Base-by-base conservation (phyloP, 92 coral and sea anemone species). In the Scolanthus callimorphus region DNA sequence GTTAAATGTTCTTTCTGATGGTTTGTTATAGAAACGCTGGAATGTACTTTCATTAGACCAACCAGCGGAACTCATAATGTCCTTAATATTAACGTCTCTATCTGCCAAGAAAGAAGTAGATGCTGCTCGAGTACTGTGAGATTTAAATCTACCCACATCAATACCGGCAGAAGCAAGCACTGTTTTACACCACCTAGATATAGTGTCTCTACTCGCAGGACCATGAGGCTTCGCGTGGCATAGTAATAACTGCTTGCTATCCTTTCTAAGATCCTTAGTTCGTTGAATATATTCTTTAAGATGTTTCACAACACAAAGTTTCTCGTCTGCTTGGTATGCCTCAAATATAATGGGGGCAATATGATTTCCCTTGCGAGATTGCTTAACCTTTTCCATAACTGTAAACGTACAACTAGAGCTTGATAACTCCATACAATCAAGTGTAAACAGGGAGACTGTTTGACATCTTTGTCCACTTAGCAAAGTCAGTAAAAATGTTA, bases 1-100 rank as follows among this genome's bases (percentile, higher is more conserved):
- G 28, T 70, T 70, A 43, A 70, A 71, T 17, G 31, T 20, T 4
- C 26, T 8, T 12, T 60, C 62, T 3, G 58, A 20, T 20, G 78
- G 48, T 28, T 73, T 63, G 31, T 52, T 63, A 26, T n/a, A n/a
- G n/a, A n/a, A n/a, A n/a, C n/a, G n/a, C n/a, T n/a, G n/a, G 20
- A 73, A 73, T 1, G 80, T 73, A 24, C 51, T 57, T 55, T 54
- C 80, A n/a, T n/a, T n/a, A n/a, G n/a, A n/a, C n/a, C n/a, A n/a
- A n/a, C 82, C n/a, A n/a, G n/a, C n/a, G n/a, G n/a, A n/a, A n/a
- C n/a, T n/a, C n/a, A 75, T 65, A 56, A 66, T 75, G 57, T 69
- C 70, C 37, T 76, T 52, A 15, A 77, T 44, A 34, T 46, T 77
- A 20, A 23, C 47, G 30, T 60, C 60, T 20, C 54, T 39, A 39